phyloP scores from a whole-genome alignment of 2,888 invertebrate species.

The Nomada fabriciana region DNA sequence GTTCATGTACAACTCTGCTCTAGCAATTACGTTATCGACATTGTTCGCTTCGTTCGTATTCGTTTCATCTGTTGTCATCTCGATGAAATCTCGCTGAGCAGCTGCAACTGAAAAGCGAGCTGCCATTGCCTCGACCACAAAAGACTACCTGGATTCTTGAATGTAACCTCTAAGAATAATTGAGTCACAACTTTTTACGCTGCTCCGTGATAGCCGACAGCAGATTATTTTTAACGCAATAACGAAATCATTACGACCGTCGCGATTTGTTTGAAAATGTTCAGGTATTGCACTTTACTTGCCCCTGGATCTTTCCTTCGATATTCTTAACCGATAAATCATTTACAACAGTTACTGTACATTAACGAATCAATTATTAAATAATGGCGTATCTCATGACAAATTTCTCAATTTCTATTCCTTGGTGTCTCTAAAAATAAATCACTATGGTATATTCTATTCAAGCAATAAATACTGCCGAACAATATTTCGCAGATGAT shows the following conservation, averaged over 20 bases:
- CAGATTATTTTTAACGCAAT: slow-evolving; percentile 25
- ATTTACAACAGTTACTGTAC: no score
- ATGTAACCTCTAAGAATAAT: slow-evolving; percentile 36
- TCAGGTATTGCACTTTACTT: neutral
- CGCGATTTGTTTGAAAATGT: neutral
- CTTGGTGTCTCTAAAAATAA: no score
- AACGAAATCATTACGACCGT: neutral
- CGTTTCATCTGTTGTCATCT: slow-evolving; percentile 31
- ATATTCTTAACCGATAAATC: neutral
- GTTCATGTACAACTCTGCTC: slow-evolving; percentile 12
- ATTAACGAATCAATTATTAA: no score
- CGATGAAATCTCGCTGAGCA: slow-evolving; percentile 29
- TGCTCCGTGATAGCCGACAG: neutral
- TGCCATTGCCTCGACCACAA: slow-evolving; percentile 36
- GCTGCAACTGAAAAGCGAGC: slow-evolving; percentile 25
- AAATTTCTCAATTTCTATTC: no score
- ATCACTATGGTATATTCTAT: no score
- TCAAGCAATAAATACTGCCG: no score
- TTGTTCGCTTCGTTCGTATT: slow-evolving; percentile 29
- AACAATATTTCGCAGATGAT: no score
- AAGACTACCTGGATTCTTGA: slow-evolving; percentile 49
- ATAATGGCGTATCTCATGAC: no score
- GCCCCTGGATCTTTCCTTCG: neutral
- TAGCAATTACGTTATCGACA: slow-evolving; percentile 35
- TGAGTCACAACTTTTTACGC: slow-evolving; percentile 6